These are phyloP conservation scores for Myripristis jacobus DNA, from an alignment of 2,797 vertebrate species.

Conservation along the genomic window DNA sequence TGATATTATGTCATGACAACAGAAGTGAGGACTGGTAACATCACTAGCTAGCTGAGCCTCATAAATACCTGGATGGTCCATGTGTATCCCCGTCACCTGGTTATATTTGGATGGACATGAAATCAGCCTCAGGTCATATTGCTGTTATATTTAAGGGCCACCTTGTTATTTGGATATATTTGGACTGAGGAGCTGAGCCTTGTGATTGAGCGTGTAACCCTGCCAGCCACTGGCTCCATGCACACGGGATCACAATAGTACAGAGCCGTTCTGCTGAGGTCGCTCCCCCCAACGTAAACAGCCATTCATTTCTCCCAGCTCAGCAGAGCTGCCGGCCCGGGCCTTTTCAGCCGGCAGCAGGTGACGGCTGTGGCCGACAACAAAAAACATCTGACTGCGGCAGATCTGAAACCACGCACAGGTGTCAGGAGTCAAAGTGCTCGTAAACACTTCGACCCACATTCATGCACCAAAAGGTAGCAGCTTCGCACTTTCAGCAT, in stretches of 20 bases:
- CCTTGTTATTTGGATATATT: slow-evolving; percentile 18
- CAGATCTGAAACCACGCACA: slow-evolving; percentile 32
- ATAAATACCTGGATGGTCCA: too few relatives aligned
- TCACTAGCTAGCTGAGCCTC: too few relatives aligned
- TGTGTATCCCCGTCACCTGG: too few relatives aligned
- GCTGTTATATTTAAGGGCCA: too few relatives aligned
- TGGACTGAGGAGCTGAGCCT: slow-evolving; percentile 6
- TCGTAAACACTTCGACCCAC: slow-evolving; percentile 37
- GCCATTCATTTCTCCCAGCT: slow-evolving; percentile 58
- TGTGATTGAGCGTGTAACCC: slow-evolving; percentile 46
- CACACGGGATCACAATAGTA: slow-evolving; percentile 58
- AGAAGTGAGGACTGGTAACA: too few relatives aligned
- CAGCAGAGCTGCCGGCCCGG: slow-evolving; percentile 62
- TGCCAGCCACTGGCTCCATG: slow-evolving; percentile 13
- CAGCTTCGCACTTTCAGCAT: slow-evolving; percentile 35
- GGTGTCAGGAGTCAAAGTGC: slow-evolving; percentile 13
- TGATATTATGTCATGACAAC: neutral
- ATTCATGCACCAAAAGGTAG: slow-evolving; percentile 22
- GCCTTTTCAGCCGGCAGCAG: slow-evolving; percentile 59
- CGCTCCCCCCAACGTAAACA: slow-evolving; percentile 61
- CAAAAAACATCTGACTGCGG: slow-evolving; percentile 46
- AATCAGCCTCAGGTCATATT: neutral
- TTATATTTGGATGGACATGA: too few relatives aligned
- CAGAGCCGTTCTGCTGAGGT: slow-evolving; percentile 55
- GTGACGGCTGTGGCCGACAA: slow-evolving; percentile 31